phyloP scores from a whole-genome alignment of 2,888 invertebrate species.

The Epinotia nisella region DNA sequence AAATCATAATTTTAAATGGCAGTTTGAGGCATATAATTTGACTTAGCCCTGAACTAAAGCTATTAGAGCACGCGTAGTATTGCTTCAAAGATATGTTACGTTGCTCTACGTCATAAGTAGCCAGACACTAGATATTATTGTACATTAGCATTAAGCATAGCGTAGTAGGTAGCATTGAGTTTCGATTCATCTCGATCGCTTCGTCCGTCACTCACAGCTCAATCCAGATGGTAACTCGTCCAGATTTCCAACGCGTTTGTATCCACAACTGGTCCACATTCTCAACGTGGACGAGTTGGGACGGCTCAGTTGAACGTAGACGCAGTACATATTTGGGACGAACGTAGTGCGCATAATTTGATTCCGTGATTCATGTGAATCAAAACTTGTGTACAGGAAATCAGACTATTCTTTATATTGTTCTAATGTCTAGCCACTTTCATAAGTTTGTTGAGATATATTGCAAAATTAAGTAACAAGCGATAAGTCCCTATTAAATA shows the following conservation, averaged over 20 bases:
- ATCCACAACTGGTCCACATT: too few species aligned
- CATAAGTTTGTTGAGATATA: slow-evolving; percentile 2
- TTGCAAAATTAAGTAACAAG: slow-evolving; percentile 28
- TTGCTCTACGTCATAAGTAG: slow-evolving; percentile 7
- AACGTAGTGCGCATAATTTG: background rate
- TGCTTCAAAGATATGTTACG: slow-evolving; percentile 48
- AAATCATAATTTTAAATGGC: slow-evolving; percentile 1
- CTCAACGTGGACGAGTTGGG: too few species aligned
- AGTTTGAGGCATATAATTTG: background rate
- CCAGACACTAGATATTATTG: background rate
- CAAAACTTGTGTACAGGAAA: background rate
- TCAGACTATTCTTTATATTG: background rate
- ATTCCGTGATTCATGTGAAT: background rate
- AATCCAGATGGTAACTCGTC: too few species aligned
- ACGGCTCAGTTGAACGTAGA: too few species aligned
- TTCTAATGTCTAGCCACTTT: slow-evolving; percentile 5
- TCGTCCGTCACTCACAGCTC: too few species aligned
- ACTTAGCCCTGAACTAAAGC: slow-evolving; percentile 1
- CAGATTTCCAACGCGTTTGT: too few species aligned
- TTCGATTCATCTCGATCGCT: too few species aligned
- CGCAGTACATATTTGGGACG: too few species aligned
- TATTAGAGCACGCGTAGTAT: slow-evolving; percentile 30
- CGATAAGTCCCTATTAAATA: background rate
- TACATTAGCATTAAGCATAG: too few species aligned
- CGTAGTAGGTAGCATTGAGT: too few species aligned